Evolutionary conservation across 2,888 invertebrate genomes (phyloP).

Genomic region (Philereme transversata): DNA sequence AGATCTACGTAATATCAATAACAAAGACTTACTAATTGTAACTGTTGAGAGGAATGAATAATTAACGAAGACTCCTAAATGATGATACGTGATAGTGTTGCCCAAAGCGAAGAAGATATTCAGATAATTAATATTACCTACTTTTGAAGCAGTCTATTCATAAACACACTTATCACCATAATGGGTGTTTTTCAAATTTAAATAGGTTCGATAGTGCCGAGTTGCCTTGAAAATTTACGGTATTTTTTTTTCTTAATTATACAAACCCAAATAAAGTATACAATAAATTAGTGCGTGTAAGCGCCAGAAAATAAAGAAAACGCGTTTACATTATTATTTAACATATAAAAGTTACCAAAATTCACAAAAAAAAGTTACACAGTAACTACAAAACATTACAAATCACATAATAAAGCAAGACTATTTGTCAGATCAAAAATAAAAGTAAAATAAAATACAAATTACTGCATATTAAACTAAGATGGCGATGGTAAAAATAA

Average conservation of each 20-base stretch:
- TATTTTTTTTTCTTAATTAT: background rate
- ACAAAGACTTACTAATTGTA: slow-evolving; percentile 1
- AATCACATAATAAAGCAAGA: too few relatives aligned
- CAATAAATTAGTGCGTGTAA: too few relatives aligned
- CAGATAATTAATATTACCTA: slow-evolving; percentile 10
- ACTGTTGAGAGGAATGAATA: slow-evolving; percentile 3
- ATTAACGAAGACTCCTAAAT: background rate
- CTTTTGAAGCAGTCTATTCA: slow-evolving; percentile 6
- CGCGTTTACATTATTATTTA: too few relatives aligned
- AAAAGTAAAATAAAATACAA: too few relatives aligned
- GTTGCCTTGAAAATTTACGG: background rate
- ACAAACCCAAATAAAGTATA: slow-evolving; percentile 19
- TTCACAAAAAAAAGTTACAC: too few relatives aligned
- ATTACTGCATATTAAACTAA: too few relatives aligned
- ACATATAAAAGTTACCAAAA: too few relatives aligned
- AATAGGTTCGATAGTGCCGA: background rate
- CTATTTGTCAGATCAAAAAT: too few relatives aligned
- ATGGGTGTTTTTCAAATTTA: background rate
- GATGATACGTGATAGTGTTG: background rate
- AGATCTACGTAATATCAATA: slow-evolving; percentile 2
- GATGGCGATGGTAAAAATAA: slow-evolving; percentile 30
- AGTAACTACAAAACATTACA: too few relatives aligned
- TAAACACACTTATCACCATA: background rate
- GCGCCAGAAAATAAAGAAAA: too few relatives aligned
- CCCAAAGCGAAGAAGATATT: slow-evolving; percentile 1